A percentile compares a stretch with the other conserved stretches of the same genome.
These are phyloP conservation scores for Spea hammondii DNA, from an alignment of 2,797 vertebrate species.

Conservation along the genomic window DNA sequence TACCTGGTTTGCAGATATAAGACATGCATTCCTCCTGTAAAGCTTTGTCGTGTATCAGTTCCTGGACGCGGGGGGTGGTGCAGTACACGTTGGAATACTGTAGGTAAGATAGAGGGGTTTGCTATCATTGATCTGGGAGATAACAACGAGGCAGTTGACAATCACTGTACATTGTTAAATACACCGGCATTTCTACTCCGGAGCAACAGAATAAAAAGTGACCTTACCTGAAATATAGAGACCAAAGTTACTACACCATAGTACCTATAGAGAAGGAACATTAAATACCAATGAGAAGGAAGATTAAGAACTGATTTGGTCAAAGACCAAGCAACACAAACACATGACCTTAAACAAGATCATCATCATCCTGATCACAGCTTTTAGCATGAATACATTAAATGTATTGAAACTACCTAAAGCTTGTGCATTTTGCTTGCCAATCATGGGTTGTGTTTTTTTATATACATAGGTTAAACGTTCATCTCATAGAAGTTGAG, in stretches of 20 bases:
- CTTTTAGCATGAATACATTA: no score
- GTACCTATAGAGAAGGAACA: conserved; percentile 73
- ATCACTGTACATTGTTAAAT: background rate
- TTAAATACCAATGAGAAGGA: background rate
- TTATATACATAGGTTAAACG: no score
- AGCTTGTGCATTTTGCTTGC: no score
- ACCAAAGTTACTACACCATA: conserved; percentile 91
- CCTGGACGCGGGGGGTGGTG: conserved; percentile 92
- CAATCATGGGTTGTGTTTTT: no score
- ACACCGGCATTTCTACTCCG: background rate
- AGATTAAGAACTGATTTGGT: background rate
- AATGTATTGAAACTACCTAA: no score
- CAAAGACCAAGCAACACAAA: background rate
- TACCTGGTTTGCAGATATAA: conserved; percentile 91
- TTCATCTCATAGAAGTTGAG: no score
- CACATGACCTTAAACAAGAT: no score
- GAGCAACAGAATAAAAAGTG: background rate
- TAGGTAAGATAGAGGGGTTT: conserved; percentile 8
- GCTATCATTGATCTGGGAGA: background rate
- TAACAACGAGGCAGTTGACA: background rate
- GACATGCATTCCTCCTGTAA: conserved; percentile 92
- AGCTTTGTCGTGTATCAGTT: conserved; percentile 89
- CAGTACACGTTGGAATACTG: conserved; percentile 98
- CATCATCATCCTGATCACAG: background rate
- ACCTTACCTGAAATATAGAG: conserved; percentile 91